These are phyloP conservation scores for Lepus townsendii DNA, from an alignment of 2,797 vertebrate genomes.

Conservation along the genomic window DNA sequence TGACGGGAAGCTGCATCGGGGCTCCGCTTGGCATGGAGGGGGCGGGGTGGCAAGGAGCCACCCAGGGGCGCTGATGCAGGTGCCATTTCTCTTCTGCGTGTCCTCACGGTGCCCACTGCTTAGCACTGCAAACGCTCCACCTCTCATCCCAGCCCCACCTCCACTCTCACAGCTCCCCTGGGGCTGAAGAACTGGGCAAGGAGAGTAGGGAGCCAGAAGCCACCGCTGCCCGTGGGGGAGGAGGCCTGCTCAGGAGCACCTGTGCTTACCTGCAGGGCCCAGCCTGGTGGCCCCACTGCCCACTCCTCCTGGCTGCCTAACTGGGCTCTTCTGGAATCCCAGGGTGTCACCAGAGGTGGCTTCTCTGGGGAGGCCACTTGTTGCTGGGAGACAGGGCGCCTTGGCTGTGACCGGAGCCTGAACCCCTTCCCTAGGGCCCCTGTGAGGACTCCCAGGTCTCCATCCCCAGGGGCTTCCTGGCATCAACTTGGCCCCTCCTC, in stretches of 20 bases:
- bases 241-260: background rate
- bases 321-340: background rate
- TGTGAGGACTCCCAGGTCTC: slow-evolving; percentile 28
- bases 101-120: background rate
- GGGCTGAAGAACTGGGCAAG: background rate
- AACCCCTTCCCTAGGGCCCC: slow-evolving; percentile 53
- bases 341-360: background rate
- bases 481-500: slow-evolving; percentile 24
- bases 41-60: background rate
- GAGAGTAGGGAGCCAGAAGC: background rate
- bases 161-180: background rate
- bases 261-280: background rate
- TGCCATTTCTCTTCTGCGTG: background rate
- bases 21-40: background rate
- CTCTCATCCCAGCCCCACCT: background rate
- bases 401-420: slow-evolving; percentile 71
- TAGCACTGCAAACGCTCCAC: background rate
- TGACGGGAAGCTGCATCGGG: background rate
- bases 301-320: background rate
- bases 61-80: too few relatives aligned
- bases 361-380: slow-evolving; percentile 35
- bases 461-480: background rate
- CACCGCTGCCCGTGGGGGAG: background rate
- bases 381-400: slow-evolving; percentile 66
- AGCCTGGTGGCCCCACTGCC: background rate